Evolutionary conservation across 2,797 vertebrate genomes (phyloP).

Genomic region (Typhlichthys eigenmanni): DNA sequence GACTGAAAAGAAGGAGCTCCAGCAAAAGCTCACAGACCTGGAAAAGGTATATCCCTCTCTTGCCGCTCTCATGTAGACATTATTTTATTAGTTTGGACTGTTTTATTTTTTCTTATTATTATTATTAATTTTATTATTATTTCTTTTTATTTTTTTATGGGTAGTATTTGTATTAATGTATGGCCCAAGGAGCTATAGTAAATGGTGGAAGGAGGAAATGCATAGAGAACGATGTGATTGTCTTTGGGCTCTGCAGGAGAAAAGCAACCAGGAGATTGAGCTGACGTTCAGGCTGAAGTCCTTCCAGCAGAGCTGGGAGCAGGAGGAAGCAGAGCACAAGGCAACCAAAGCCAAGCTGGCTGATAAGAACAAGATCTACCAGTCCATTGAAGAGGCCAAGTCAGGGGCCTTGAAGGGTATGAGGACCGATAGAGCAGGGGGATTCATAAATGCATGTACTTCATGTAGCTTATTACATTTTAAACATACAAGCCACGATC

Average conservation of each 20-base stretch:
- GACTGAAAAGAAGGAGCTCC: conserved; percentile 87
- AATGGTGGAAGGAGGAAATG: too few species aligned
- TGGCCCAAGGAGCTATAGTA: too few species aligned
- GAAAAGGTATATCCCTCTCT: conserved; percentile 82
- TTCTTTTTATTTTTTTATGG: too few species aligned
- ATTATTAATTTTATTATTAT: too few species aligned
- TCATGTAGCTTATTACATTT: too few species aligned
- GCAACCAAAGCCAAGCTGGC: conserved; percentile 87
- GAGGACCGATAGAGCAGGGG: neutral
- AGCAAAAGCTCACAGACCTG: conserved; percentile 85
- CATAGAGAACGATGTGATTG: neutral
- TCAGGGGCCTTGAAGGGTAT: conserved; percentile 92
- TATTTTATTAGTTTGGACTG: neutral
- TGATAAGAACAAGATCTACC: conserved; percentile 88
- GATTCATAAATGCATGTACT: neutral
- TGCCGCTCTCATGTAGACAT: neutral
- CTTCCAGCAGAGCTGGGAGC: conserved; percentile 91
- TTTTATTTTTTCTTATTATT: neutral
- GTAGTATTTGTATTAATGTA: too few species aligned
- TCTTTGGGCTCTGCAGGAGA: conserved; percentile 77
- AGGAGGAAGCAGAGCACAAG: conserved; percentile 93
- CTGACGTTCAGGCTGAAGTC: conserved; percentile 93
- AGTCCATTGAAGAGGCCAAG: conserved; percentile 93
- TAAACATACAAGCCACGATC: too few species aligned
- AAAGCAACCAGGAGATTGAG: conserved; percentile 95